Percentiles rank a stretch among this genome's conserved stretches.
These are phyloP conservation scores for Melanargia galathea DNA, from an alignment of 2,888 invertebrate genomes.

Conservation along the genomic window DNA sequence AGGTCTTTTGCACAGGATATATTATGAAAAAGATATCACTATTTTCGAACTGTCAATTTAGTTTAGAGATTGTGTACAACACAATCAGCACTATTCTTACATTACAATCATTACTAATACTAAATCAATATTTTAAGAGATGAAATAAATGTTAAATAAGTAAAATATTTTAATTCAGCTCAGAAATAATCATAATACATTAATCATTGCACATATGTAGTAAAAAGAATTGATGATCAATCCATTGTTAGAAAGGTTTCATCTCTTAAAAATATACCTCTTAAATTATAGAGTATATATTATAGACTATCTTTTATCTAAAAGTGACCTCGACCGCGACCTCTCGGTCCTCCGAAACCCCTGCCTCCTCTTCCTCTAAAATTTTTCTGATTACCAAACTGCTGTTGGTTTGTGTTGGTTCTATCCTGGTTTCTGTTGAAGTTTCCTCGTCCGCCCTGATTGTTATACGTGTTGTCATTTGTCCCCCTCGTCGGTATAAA, in stretches of 20 bases:
- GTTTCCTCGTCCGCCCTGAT: constrained; percentile 49
- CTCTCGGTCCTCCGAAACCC: constrained; percentile 48
- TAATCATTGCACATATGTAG: too few species aligned
- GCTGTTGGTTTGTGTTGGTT: constrained; percentile 38
- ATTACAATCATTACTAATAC: constrained; percentile 1
- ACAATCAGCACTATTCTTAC: neutral
- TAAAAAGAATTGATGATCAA: neutral
- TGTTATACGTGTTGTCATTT: constrained; percentile 45
- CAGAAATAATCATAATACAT: too few species aligned
- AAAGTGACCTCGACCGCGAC: constrained; percentile 57
- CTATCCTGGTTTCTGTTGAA: constrained; percentile 47
- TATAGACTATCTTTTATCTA: constrained; percentile 29
- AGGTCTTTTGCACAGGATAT: too few species aligned
- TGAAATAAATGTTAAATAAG: neutral
- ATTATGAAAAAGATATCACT: too few species aligned
- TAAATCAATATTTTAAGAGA: neutral
- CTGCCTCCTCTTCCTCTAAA: constrained; percentile 40
- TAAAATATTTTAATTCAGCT: too few species aligned
- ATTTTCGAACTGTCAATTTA: too few species aligned
- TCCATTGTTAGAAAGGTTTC: neutral
- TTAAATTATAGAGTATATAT: neutral
- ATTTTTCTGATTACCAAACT: constrained; percentile 45
- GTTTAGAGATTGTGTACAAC: too few species aligned
- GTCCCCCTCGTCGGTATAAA: constrained; percentile 29
- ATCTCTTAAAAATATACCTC: constrained; percentile 2